Evolutionary conservation across 2,113 vertebrate genomes (phyloP).

Genomic region (Caretta caretta): DNA sequence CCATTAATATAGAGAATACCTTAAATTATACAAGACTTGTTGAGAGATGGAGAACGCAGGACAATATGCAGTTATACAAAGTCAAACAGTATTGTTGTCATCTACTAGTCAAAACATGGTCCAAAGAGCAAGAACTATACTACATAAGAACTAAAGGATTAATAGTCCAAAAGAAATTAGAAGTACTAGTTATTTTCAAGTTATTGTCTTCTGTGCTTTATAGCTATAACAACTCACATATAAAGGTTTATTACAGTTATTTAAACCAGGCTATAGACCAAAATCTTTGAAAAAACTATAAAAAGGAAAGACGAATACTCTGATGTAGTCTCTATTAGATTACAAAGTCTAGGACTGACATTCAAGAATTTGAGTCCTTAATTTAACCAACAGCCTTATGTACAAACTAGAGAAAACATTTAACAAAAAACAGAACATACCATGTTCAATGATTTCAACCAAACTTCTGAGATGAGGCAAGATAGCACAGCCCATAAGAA

Average conservation of each 20-base stretch:
- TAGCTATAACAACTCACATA: background rate
- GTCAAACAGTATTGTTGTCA: background rate
- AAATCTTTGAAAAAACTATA: background rate
- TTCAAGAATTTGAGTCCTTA: background rate
- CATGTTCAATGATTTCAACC: constrained; percentile 99
- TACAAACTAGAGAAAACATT: background rate
- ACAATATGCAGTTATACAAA: background rate
- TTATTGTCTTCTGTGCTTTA: background rate
- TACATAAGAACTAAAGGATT: background rate
- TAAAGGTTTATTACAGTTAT: background rate
- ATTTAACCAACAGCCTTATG: background rate
- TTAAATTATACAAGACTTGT: background rate
- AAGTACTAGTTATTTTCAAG: background rate
- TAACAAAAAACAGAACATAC: constrained; percentile 78
- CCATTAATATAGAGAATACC: background rate
- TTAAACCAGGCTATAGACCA: background rate
- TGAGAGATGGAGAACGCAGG: background rate
- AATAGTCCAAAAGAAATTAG: background rate
- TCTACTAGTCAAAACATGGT: background rate
- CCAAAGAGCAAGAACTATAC: background rate
- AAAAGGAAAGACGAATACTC: background rate
- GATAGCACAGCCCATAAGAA: constrained; percentile 99
- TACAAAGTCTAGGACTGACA: background rate
- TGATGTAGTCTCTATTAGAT: background rate
- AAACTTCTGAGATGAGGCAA: constrained; percentile 97